These are phyloP conservation scores for Megastigmus dorsalis DNA, from an alignment of 2,888 invertebrate species.

Conservation along the genomic window DNA sequence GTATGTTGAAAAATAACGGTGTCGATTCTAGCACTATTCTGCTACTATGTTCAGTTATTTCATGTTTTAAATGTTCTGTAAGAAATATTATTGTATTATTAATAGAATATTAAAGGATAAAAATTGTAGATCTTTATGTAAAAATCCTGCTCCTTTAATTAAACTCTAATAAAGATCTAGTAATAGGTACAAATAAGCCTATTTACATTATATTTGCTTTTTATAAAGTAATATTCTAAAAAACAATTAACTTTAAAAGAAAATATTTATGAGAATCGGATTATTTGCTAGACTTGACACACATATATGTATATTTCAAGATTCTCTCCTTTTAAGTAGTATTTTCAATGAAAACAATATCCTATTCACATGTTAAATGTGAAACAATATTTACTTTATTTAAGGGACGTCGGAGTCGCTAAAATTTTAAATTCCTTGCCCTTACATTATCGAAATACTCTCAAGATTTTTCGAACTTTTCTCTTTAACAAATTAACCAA, in stretches of 20 bases:
- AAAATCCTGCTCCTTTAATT: no score
- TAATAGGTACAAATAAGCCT: no score
- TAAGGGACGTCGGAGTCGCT: not conserved
- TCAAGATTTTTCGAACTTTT: not conserved
- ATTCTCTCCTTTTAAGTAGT: not conserved
- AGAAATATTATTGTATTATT: no score
- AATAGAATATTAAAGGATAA: no score
- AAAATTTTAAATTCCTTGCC: not conserved
- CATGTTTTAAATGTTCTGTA: conserved; percentile 65
- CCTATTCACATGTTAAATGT: not conserved
- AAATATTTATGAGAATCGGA: not conserved
- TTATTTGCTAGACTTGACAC: not conserved
- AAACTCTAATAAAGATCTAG: no score
- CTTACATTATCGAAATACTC: not conserved
- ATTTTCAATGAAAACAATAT: not conserved
- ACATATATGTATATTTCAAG: not conserved
- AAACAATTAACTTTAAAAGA: conserved; percentile 11
- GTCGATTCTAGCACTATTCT: conserved; percentile 66
- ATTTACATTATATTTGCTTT: no score
- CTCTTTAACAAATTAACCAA: not conserved
- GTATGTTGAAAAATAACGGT: conserved; percentile 65
- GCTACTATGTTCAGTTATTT: conserved; percentile 66
- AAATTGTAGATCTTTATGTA: no score
- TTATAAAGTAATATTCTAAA: no score
- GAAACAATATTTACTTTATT: not conserved